Evolutionary conservation across 2,113 vertebrate genomes (phyloP).

Genomic region (Willisornis vidua): DNA sequence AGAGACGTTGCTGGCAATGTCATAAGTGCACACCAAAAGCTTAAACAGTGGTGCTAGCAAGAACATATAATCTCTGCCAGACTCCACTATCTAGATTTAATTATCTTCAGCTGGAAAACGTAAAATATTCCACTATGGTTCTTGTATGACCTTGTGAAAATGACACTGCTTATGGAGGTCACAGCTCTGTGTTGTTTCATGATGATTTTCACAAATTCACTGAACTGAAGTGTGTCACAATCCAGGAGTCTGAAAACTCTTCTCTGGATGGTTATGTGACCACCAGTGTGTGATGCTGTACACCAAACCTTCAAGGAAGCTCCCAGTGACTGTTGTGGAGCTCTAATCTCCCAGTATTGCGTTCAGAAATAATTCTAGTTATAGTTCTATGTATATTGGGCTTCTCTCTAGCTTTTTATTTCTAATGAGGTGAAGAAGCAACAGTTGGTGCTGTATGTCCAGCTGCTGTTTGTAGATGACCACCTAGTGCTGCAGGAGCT

Average conservation of each 20-base stretch:
- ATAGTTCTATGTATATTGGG: not conserved
- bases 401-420: not conserved
- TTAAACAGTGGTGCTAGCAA: not conserved
- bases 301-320: not conserved
- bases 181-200: not conserved
- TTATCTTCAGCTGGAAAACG: not conserved
- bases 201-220: not conserved
- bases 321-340: not conserved
- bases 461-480: not conserved
- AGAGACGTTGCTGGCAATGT: constrained; percentile 3
- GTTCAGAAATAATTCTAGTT: not conserved
- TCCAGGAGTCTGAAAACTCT: not conserved
- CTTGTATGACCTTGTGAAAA: not conserved
- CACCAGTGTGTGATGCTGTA: not conserved
- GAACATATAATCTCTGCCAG: not conserved
- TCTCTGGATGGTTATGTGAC: not conserved
- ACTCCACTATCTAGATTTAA: not conserved
- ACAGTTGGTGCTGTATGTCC: not conserved
- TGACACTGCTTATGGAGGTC: not conserved
- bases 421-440: not conserved
- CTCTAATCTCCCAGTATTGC: not conserved
- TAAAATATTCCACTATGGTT: not conserved
- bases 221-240: not conserved
- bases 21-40: not conserved
- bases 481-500: not conserved